phyloP scores from a whole-genome alignment of 2,797 vertebrate species.

The Anomalospiza imberbis region DNA sequence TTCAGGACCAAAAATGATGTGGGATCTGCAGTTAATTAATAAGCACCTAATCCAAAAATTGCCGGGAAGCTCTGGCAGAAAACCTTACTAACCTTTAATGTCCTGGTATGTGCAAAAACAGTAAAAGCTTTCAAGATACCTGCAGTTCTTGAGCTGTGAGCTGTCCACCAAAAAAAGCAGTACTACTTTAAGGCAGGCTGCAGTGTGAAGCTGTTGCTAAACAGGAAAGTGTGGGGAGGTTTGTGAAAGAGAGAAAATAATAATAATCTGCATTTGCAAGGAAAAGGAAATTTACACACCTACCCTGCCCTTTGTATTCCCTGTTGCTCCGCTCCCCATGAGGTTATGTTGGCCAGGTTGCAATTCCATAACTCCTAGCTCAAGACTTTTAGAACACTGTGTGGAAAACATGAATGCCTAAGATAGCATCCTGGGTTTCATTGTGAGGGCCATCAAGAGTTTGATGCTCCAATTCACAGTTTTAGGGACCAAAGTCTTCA shows the following conservation, averaged over 20 bases:
- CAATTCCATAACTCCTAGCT: neutral
- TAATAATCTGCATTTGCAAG: neutral
- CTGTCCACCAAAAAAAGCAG: neutral
- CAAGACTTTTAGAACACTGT: neutral
- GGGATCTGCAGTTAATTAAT: neutral
- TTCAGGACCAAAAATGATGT: neutral
- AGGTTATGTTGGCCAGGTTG: neutral
- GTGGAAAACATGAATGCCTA: neutral
- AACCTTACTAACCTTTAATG: neutral
- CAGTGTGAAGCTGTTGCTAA: neutral
- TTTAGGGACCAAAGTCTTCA: neutral
- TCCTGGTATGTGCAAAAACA: neutral
- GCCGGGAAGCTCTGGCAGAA: neutral
- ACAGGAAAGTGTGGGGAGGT: neutral
- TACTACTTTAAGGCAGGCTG: neutral
- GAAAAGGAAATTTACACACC: accelerated
- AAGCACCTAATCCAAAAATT: neutral
- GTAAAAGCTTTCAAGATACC: neutral
- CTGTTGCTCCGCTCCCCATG: neutral
- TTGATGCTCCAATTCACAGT: neutral
- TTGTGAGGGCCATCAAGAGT: neutral
- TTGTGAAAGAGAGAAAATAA: neutral
- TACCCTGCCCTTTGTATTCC: neutral
- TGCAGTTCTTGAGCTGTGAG: neutral
- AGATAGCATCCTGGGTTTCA: neutral